Base-by-base conservation (phyloP, 2,113 vertebrate species). In the Ancistrus triradiatus region DNA sequence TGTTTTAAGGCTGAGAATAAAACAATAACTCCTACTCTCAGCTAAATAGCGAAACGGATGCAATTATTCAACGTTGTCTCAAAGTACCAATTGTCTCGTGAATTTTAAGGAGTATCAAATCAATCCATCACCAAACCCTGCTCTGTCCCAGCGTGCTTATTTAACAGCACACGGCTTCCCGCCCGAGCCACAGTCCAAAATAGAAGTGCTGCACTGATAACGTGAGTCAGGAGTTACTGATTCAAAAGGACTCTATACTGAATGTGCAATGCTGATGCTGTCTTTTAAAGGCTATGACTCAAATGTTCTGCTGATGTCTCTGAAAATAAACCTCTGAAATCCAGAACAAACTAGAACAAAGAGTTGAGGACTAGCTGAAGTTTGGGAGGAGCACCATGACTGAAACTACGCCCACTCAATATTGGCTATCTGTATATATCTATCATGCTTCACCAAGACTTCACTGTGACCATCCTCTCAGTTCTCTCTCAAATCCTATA, bases 21-120 rank as follows among this genome's bases (percentile, higher is more conserved):
- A 24, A 61, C 31, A 42, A 68, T 63, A 59, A 68, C 68, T 73
- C 52, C 17, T 33, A 50, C 60, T 19, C 52, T 63, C 65, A 68
- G 43, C 53, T 33, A 52, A 63, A 68, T 63, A 68, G 46, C 13
- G 48, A 25, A 31, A 51, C 13, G 48, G 33, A 31, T 18, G 46
- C 40, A 59, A 40, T 63, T 63, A 50, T 49, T 73, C 33, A 53
- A 31, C 42, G 44, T 51, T 24, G 19, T 64, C 66, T 22, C 21
- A 68, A 72, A 58, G 46, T 44, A 63, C 53, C 37, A 28, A 52
- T 9, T 38, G 46, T 8, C 43, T 43, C 33, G 40, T 27, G 43
- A 38, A 72, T 57, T 21, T 15, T 7, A 68, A 50, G n/a, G 55
- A 43, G 49, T 21, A 38, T 59, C n/a, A 37, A 22, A 46, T 10